These are phyloP conservation scores for Sycophila texana DNA, from an alignment of 2,888 invertebrate genomes.

Conservation along the genomic window DNA sequence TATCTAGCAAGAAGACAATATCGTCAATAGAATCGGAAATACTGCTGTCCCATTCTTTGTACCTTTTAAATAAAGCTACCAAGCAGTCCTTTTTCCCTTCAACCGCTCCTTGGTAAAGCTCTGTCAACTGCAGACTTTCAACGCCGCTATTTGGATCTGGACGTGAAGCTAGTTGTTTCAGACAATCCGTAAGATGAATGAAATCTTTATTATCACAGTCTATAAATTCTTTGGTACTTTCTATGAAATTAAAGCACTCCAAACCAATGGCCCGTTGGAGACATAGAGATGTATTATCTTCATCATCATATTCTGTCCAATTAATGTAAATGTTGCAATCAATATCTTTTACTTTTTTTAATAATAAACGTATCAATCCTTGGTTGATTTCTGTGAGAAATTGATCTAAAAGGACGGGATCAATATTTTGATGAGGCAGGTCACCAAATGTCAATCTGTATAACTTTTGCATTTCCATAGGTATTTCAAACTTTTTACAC, in stretches of 20 bases:
- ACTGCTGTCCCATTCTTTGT: conserved; percentile 66
- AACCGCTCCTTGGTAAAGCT: conserved; percentile 60
- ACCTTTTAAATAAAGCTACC: conserved; percentile 62
- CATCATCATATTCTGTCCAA: conserved; percentile 68
- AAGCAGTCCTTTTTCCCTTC: conserved; percentile 61
- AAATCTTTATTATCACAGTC: conserved; percentile 59
- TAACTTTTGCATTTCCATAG: conserved; percentile 57
- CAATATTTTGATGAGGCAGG: conserved; percentile 55
- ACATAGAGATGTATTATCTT: conserved; percentile 62
- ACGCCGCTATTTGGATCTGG: conserved; percentile 56
- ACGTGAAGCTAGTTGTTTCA: conserved; percentile 65
- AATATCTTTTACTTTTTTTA: conserved; percentile 66
- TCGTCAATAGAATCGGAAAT: conserved; percentile 59
- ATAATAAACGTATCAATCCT: conserved; percentile 62
- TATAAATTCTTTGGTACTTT: conserved; percentile 58
- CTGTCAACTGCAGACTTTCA: conserved; percentile 59
- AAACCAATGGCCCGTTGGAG: conserved; percentile 68
- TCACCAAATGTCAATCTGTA: conserved; percentile 67
- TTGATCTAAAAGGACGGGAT: conserved; percentile 51
- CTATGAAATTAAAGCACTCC: conserved; percentile 65
- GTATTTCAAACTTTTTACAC: conserved; percentile 11
- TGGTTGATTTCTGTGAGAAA: conserved; percentile 59
- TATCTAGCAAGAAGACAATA: conserved; percentile 58
- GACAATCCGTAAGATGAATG: conserved; percentile 62
- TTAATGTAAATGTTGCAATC: conserved; percentile 66